Percentiles rank a stretch among this genome's conserved stretches.
Conservation (phyloP, 2,888 invertebrate genomes). For the Zonitis immaculata region DNA sequence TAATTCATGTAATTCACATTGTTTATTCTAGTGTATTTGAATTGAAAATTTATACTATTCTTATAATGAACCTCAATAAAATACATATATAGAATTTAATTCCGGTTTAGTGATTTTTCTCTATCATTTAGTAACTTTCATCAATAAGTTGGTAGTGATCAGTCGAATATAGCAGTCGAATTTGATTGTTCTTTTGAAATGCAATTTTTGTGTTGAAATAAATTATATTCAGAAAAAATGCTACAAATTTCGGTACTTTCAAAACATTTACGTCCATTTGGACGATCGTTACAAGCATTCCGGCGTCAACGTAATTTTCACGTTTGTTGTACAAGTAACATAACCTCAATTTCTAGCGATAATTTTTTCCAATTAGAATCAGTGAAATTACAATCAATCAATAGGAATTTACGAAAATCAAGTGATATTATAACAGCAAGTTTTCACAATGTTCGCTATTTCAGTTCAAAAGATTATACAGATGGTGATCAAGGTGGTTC, state of each 20-base stretch:
- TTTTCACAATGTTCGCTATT: slow-evolving; percentile 19
- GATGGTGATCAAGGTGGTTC: slow-evolving; percentile 32
- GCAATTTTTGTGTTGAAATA: background rate
- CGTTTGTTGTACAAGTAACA: slow-evolving; percentile 1
- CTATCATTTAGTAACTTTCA: background rate
- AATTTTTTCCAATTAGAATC: background rate
- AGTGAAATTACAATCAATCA: background rate
- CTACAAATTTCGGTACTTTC: background rate
- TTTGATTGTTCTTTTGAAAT: background rate
- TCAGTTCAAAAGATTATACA: slow-evolving; percentile 29
- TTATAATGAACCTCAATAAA: background rate
- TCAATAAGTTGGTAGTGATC: background rate
- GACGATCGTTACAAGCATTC: background rate
- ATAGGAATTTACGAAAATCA: background rate
- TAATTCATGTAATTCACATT: background rate
- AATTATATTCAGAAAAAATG: no score
- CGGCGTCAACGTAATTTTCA: background rate
- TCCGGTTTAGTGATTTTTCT: background rate
- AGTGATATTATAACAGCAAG: background rate
- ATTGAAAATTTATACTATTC: background rate
- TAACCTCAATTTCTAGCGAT: slow-evolving; percentile 4
- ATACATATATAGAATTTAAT: background rate
- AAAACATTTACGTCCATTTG: background rate
- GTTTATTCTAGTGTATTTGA: background rate
- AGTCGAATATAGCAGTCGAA: no score